A percentile compares a stretch with the other conserved stretches of the same genome.
These are phyloP conservation scores for Tragulus kanchil DNA, from an alignment of 2,113 vertebrate genomes.

Conservation along the genomic window DNA sequence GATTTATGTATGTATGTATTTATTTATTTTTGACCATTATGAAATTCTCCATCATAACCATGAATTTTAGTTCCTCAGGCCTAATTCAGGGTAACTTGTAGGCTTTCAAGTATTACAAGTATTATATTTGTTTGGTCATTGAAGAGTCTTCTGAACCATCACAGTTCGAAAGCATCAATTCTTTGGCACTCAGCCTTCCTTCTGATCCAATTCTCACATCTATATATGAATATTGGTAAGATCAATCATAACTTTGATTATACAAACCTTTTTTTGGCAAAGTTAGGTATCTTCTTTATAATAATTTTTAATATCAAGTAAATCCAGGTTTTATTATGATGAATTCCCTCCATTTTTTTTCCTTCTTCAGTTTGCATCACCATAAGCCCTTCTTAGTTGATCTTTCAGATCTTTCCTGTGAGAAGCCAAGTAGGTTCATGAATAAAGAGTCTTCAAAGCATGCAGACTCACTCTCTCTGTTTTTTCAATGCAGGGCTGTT, in stretches of 20 bases:
- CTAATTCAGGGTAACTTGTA: not conserved
- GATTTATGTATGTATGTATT: not conserved
- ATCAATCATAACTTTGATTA: not conserved
- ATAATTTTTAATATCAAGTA: not conserved
- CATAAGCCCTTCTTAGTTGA: not conserved
- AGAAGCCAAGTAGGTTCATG: not conserved
- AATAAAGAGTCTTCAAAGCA: not conserved
- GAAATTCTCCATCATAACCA: not conserved
- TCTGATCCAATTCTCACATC: not conserved
- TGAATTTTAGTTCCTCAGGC: accelerated
- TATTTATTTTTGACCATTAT: not conserved
- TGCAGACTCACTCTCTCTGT: not conserved
- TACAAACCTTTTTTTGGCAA: not conserved
- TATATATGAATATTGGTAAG: not conserved
- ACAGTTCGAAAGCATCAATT: not conserved
- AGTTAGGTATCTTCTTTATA: not conserved
- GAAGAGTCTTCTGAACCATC: not conserved
- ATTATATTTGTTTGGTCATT: not conserved
- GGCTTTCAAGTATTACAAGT: not conserved
- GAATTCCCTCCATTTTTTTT: not conserved
- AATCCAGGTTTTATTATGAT: not conserved
- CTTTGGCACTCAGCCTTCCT: not conserved
- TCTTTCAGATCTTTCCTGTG: accelerated
- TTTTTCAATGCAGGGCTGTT: not conserved
- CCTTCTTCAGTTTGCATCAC: not conserved